Evolutionary conservation across 2,888 invertebrate genomes (phyloP).

Genomic region (Nomada hirtipes): DNA sequence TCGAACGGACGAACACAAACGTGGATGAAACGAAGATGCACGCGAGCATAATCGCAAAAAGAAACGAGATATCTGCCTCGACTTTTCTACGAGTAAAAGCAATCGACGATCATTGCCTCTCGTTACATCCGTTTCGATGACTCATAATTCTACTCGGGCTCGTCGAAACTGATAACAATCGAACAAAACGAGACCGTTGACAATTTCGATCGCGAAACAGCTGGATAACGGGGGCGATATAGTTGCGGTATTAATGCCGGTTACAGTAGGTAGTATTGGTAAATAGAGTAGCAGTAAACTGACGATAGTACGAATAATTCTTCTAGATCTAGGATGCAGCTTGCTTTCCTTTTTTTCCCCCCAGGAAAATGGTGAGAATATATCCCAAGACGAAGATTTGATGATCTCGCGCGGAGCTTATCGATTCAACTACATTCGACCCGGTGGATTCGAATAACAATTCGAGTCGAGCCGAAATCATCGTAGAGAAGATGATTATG

Average conservation of each 20-base stretch:
- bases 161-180: constrained; percentile 28
- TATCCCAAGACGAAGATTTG: constrained; percentile 2
- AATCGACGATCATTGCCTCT: constrained; percentile 14
- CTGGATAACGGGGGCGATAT: constrained; percentile 55
- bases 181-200: neutral
- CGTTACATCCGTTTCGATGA: constrained; percentile 24
- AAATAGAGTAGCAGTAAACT: constrained; percentile 52
- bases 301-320: constrained; percentile 59
- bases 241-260: constrained; percentile 50
- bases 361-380: constrained; percentile 1
- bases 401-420: constrained; percentile 3
- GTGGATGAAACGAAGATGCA: neutral
- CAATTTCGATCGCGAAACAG: constrained; percentile 17
- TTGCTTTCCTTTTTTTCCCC: neutral
- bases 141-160: constrained; percentile 8
- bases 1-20: neutral
- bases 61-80: neutral
- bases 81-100: neutral
- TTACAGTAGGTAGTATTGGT: constrained; percentile 52
- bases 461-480: constrained; percentile 15
- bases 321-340: constrained; percentile 54
- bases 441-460: neutral
- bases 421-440: constrained; percentile 7
- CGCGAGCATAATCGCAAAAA: neutral
- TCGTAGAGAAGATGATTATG: constrained; percentile 7